These are phyloP conservation scores for Rhynchopsitta pachyrhyncha DNA, from an alignment of 2,113 vertebrate genomes.

Conservation along the genomic window DNA sequence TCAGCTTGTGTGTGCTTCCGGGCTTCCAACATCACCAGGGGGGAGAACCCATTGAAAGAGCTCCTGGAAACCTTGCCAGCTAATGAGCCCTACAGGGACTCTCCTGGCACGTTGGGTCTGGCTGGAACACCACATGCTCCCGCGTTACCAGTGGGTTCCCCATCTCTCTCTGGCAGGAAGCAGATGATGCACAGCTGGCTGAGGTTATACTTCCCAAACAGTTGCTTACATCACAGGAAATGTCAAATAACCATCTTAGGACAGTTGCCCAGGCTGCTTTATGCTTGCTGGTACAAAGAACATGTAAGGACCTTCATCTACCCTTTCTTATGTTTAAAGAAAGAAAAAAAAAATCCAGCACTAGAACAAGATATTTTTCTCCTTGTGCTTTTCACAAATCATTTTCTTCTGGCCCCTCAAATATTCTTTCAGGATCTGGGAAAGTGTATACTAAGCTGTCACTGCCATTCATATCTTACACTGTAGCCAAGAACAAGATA, in stretches of 20 bases:
- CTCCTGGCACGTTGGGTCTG: neutral
- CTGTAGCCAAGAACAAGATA: slow-evolving; percentile 14
- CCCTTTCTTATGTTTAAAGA: neutral
- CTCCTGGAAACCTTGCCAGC: neutral
- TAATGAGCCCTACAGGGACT: slow-evolving; percentile 33
- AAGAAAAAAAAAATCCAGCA: neutral
- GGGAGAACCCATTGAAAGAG: neutral
- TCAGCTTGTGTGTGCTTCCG: neutral
- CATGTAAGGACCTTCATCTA: neutral
- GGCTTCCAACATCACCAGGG: neutral
- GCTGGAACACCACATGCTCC: neutral
- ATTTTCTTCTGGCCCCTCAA: neutral
- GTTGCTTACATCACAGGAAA: neutral
- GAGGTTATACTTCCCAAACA: neutral
- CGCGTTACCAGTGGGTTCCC: rapidly evolving
- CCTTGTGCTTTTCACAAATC: neutral
- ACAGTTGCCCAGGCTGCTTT: neutral
- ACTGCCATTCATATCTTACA: slow-evolving; percentile 46
- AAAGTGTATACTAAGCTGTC: slow-evolving; percentile 8
- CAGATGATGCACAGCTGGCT: slow-evolving; percentile 18
- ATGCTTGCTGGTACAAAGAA: neutral
- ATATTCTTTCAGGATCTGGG: neutral
- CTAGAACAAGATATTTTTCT: neutral
- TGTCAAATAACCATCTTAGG: neutral
- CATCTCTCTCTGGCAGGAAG: neutral